A percentile compares a stretch with the other conserved stretches of the same genome.
Evolutionary conservation across 2,797 vertebrate species (phyloP).

Genomic region (Anisognathus igniventris): DNA sequence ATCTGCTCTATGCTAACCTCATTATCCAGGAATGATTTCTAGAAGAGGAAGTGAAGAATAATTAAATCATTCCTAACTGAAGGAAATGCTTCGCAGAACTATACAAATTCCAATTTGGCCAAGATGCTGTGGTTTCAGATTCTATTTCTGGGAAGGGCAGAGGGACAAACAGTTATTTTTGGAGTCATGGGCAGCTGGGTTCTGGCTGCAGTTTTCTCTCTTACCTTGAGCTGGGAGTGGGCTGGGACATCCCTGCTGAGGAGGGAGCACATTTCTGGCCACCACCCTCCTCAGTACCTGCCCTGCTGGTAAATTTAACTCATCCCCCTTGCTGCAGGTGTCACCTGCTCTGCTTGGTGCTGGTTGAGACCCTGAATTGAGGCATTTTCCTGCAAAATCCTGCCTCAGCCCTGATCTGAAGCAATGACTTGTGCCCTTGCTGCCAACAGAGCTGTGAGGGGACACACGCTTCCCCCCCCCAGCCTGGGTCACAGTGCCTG

Average conservation of each 20-base stretch:
- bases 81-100: constrained; percentile 66
- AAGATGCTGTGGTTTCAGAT: constrained; percentile 44
- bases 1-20: constrained; percentile 65
- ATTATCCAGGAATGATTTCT: constrained; percentile 65
- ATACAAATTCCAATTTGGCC: constrained; percentile 62
- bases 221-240: not conserved
- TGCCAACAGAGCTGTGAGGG: fast-evolving
- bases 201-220: not conserved
- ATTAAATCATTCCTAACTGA: constrained; percentile 68
- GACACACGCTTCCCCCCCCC: not conserved
- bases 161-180: constrained; percentile 28
- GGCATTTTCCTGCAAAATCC: not conserved
- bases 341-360: not conserved
- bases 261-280: not conserved
- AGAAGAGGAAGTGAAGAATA: constrained; percentile 61
- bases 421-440: not conserved
- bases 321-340: not conserved
- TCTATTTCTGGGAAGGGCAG: constrained; percentile 62
- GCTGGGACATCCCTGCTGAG: not conserved
- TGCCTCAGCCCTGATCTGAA: not conserved
- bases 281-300: not conserved
- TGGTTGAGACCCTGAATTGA: not conserved
- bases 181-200: not conserved
- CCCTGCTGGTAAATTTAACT: not conserved
- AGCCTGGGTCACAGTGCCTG: not conserved